These are phyloP conservation scores for Huso huso DNA, from an alignment of 2,797 vertebrate species.

Conservation along the genomic window DNA sequence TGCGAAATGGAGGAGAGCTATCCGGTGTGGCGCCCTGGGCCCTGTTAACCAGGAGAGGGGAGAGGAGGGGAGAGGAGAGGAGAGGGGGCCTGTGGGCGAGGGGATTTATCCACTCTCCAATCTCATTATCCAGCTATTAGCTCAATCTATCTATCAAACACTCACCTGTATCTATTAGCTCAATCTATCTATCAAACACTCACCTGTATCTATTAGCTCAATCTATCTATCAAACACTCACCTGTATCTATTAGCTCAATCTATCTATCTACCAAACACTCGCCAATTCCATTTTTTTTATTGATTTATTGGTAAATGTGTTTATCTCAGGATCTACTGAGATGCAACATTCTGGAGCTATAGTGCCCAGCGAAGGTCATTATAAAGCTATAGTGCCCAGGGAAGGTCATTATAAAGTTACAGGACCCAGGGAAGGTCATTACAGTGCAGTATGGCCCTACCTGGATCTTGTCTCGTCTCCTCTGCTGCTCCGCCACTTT, in stretches of 20 bases:
- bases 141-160: slow-evolving; percentile 58
- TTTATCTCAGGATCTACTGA: slow-evolving; percentile 41
- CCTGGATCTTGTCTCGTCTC: slow-evolving; percentile 71
- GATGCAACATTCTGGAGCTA: no score
- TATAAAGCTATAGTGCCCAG: slow-evolving; percentile 38
- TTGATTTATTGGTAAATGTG: slow-evolving; percentile 66
- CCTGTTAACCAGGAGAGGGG: slow-evolving; percentile 62
- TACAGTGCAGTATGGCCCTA: slow-evolving; percentile 30
- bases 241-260: slow-evolving; percentile 48
- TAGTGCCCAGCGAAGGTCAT: slow-evolving; percentile 46
- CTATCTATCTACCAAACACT: slow-evolving; percentile 67
- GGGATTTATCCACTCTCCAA: slow-evolving; percentile 40
- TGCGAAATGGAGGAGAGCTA: slow-evolving; percentile 83
- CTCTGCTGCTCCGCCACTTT: slow-evolving; percentile 68
- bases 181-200: slow-evolving; percentile 64
- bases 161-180: slow-evolving; percentile 40
- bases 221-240: slow-evolving; percentile 66
- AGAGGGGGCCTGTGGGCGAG: slow-evolving; percentile 22
- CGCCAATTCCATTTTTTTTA: slow-evolving; percentile 46
- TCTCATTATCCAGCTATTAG: slow-evolving; percentile 24
- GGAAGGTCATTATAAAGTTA: slow-evolving; percentile 26
- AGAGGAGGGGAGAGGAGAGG: slow-evolving; percentile 46
- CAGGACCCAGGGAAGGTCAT: slow-evolving; percentile 26
- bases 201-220: slow-evolving; percentile 48
- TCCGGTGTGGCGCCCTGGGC: slow-evolving; percentile 98